phyloP scores from a whole-genome alignment of 2,113 vertebrate species.

The Casuarius casuarius region DNA sequence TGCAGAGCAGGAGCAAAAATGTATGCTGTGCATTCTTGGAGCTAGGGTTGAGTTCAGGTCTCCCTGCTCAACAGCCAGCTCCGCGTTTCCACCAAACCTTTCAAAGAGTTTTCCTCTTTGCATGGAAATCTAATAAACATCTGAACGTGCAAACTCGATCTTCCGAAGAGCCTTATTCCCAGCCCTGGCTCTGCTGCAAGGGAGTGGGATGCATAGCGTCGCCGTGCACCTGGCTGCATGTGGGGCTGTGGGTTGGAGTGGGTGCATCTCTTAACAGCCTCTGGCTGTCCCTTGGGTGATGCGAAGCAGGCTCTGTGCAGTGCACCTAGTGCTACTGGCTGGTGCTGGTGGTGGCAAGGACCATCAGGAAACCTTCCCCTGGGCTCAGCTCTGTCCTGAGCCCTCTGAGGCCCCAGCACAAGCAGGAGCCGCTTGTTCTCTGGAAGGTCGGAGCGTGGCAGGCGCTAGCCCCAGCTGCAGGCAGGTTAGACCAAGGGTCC shows the following conservation, averaged over 20 bases:
- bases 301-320: neutral
- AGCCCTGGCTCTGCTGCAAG: neutral
- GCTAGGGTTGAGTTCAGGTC: neutral
- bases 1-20: neutral
- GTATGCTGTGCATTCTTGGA: neutral
- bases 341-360: neutral
- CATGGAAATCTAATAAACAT: conserved; percentile 13
- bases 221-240: neutral
- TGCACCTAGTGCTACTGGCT: neutral
- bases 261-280: neutral
- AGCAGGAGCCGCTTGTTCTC: neutral
- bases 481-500: neutral
- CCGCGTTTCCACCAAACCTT: neutral
- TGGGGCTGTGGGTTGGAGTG: neutral
- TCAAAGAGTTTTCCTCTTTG: neutral
- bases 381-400: neutral
- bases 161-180: neutral
- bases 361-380: neutral
- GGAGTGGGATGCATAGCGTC: neutral
- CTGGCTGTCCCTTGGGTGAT: neutral
- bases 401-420: neutral
- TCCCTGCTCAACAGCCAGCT: neutral
- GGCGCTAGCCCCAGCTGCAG: neutral
- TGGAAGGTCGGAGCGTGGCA: neutral
- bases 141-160: neutral